phyloP scores from a whole-genome alignment of 2,888 invertebrate species.

The Pseudeuparius sepicola region DNA sequence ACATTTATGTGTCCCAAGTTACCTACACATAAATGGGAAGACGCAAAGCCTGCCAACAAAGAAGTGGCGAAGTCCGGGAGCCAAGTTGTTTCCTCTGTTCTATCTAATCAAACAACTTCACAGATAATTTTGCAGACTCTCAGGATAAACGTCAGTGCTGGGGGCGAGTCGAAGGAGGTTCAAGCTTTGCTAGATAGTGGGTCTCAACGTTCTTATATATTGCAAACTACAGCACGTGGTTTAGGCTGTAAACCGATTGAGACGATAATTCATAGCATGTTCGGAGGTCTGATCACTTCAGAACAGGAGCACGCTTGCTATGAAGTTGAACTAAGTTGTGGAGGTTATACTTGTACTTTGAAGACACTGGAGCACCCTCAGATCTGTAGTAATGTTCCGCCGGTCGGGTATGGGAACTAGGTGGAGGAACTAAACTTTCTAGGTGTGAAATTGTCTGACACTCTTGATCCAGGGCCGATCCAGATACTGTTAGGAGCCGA shows the following conservation, averaged over 20 bases:
- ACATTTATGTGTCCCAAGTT: too few species aligned
- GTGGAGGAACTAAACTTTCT: slow-evolving; percentile 9
- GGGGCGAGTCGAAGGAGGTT: neutral
- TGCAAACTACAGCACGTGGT: slow-evolving; percentile 10
- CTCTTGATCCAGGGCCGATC: neutral
- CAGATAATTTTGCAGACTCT: slow-evolving; percentile 18
- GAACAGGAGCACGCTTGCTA: slow-evolving; percentile 11
- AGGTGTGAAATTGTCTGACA: slow-evolving; percentile 8
- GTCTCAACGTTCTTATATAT: slow-evolving; percentile 15
- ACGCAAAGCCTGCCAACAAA: too few species aligned
- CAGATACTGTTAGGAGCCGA: slow-evolving; percentile 11
- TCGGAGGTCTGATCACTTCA: slow-evolving; percentile 34
- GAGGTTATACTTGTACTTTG: slow-evolving; percentile 3
- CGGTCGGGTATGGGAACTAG: slow-evolving; percentile 11
- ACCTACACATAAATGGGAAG: too few species aligned
- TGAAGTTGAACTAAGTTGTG: slow-evolving; percentile 6
- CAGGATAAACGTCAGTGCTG: slow-evolving; percentile 6
- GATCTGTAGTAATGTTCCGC: slow-evolving; percentile 12
- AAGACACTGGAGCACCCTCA: slow-evolving; percentile 13
- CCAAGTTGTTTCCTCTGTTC: too few species aligned
- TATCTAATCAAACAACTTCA: too few species aligned
- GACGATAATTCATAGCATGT: slow-evolving; percentile 26
- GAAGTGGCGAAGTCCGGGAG: too few species aligned
- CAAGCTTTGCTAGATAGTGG: slow-evolving; percentile 15
- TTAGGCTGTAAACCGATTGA: slow-evolving; percentile 7